Conservation (phyloP, 1,140 invertebrate genomes). For the Dufourea novaeangliae region DNA sequence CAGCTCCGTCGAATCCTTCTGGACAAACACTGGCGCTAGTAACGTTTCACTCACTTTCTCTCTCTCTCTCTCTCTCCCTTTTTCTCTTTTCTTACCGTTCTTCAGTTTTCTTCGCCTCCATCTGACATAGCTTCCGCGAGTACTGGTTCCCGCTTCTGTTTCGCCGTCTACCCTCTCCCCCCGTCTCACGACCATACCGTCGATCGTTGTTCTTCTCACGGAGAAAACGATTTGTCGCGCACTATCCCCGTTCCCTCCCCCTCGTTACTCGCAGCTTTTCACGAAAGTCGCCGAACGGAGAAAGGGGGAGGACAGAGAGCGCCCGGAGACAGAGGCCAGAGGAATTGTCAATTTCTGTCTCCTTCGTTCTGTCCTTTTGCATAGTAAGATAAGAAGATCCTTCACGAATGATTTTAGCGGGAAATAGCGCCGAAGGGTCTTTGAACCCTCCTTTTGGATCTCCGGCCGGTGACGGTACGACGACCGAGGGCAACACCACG, state of each 20-base stretch:
- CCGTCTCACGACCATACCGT: not conserved
- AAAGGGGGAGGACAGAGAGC: not conserved
- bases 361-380: constrained; percentile 49
- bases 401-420: constrained; percentile 63
- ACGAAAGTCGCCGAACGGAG: constrained; percentile 19
- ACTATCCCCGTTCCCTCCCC: constrained; percentile 2
- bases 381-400: constrained; percentile 63
- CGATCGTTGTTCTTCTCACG: constrained; percentile 32
- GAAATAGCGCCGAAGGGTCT: constrained; percentile 53
- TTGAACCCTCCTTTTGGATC: constrained; percentile 57
- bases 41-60: constrained; percentile 8
- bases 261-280: constrained; percentile 23
- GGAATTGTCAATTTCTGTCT: constrained; percentile 66
- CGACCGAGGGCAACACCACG: constrained; percentile 46
- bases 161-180: constrained; percentile 5
- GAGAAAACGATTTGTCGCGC: constrained; percentile 58
- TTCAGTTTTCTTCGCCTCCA: not conserved
- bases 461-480: constrained; percentile 34
- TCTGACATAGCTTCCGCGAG: constrained; percentile 11
- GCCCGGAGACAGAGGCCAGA: constrained; percentile 22
- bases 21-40: constrained; percentile 71
- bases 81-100: not conserved
- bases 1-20: constrained; percentile 67
- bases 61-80: not conserved
- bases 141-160: constrained; percentile 11